Evolutionary conservation across 2,888 invertebrate genomes (phyloP), one percentile per base, ranked within the genome.

Genomic region (Trichopria drosophilae): DNA sequence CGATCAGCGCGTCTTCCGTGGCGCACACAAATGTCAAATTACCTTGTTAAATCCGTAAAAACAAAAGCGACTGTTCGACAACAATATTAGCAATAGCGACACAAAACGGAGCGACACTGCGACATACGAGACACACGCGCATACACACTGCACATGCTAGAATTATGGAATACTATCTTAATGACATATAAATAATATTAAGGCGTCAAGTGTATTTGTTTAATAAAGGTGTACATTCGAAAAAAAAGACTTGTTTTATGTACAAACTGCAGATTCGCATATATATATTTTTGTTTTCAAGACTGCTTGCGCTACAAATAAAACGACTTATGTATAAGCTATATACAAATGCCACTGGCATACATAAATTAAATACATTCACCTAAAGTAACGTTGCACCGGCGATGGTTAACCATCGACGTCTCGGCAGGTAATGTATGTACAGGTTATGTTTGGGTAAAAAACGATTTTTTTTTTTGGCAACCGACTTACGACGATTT

Each of bases 171-270:
- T 67, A 68, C 59, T 71, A 71, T 66, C 67, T 68, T 67, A 68
- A 69, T 61, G 64, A 68, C 62, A 69, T 69, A 72, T 69, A 74
- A 72, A 73, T 73, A 74, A 66, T 65, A 71, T 68, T 73, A 75
- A 72, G 71, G 71, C 72, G 71, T 75, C 73, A 75, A 73, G 72
- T 75, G 75, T 75, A 75, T 75, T 75, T 75, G 74, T 75, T 75
- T 75, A 75, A 75, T 75, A 75, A 75, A 75, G 73, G 74, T 75
- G 73, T 74, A 75, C 73, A 75, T 74, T 73, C 72, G 72, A 73
- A 69, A 68, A 57, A 45, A 53, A 22, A 7, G n/a, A 6, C 13
- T 36, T 13, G 9, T n/a, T 28, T 39, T 10, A 24, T 35, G 5
- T 5, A 16, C 20, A n/a, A n/a, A n/a, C n/a, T n/a, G n/a, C n/a